phyloP scores from a whole-genome alignment of 1,140 invertebrate species.

The Sipha flava region DNA sequence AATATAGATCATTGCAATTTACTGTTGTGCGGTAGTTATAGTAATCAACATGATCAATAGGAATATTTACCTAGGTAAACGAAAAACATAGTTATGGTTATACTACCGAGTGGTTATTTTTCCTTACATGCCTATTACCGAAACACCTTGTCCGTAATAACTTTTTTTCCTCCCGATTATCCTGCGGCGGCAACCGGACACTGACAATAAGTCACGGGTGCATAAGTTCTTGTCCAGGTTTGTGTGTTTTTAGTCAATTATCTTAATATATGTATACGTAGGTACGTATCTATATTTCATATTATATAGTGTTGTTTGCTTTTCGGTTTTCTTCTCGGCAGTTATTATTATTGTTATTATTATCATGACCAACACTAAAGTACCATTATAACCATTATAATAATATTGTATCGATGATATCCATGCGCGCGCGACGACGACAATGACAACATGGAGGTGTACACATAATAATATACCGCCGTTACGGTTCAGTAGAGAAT shows the following conservation, averaged over 20 bases:
- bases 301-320: background rate
- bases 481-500: background rate
- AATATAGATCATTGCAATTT: too few species aligned
- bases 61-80: background rate
- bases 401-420: background rate
- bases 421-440: background rate
- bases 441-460: background rate
- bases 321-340: background rate
- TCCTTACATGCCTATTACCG: too few species aligned
- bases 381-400: background rate
- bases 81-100: background rate
- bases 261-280: background rate
- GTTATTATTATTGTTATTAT: background rate
- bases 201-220: constrained; percentile 9
- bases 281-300: background rate
- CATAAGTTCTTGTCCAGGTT: background rate
- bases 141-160: too few species aligned
- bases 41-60: background rate
- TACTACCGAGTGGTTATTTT: background rate
- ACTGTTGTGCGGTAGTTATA: background rate
- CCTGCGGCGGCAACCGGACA: constrained; percentile 7
- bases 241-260: constrained; percentile 8
- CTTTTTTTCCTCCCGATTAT: constrained; percentile 3
- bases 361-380: background rate
- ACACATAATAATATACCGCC: background rate